These are phyloP conservation scores for Liparis tanakae DNA, from an alignment of 2,797 vertebrate species.

Conservation along the genomic window DNA sequence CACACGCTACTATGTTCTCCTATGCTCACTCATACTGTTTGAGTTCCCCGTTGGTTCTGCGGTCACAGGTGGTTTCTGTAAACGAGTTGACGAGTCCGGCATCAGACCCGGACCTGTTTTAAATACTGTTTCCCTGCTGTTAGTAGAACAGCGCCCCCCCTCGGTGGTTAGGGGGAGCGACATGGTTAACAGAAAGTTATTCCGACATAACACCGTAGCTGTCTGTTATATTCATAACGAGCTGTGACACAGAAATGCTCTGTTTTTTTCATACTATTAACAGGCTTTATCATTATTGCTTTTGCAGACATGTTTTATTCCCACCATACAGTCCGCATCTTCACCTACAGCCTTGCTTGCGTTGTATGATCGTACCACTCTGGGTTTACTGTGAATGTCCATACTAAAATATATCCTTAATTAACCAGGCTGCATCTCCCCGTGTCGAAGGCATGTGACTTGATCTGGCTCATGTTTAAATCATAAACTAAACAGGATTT, in stretches of 20 bases:
- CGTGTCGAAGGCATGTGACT: conserved; percentile 1
- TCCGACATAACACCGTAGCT: no score
- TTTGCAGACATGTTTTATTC: conserved; percentile 27
- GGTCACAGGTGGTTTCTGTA: conserved; percentile 43
- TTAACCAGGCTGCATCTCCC: conserved; percentile 13
- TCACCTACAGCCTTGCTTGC: conserved; percentile 38
- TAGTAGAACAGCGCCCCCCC: neutral
- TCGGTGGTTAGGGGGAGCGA: neutral
- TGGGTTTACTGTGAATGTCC: conserved; percentile 41
- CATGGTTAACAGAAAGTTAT: no score
- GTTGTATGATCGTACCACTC: conserved; percentile 50
- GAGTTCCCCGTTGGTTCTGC: neutral
- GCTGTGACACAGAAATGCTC: neutral
- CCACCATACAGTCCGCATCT: conserved; percentile 18
- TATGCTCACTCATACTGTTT: neutral
- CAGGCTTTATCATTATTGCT: conserved; percentile 9
- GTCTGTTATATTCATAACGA: no score
- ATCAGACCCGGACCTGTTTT: no score
- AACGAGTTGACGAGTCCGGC: conserved; percentile 29
- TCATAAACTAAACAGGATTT: neutral
- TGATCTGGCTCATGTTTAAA: conserved; percentile 5
- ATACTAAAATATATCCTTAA: conserved; percentile 15
- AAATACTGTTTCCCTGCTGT: no score
- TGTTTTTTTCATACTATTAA: neutral
- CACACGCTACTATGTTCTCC: neutral